A percentile compares a stretch with the other conserved stretches of the same genome.
phyloP scores from a whole-genome alignment of 2,888 invertebrate genomes.

The Phyto melanocephala region DNA sequence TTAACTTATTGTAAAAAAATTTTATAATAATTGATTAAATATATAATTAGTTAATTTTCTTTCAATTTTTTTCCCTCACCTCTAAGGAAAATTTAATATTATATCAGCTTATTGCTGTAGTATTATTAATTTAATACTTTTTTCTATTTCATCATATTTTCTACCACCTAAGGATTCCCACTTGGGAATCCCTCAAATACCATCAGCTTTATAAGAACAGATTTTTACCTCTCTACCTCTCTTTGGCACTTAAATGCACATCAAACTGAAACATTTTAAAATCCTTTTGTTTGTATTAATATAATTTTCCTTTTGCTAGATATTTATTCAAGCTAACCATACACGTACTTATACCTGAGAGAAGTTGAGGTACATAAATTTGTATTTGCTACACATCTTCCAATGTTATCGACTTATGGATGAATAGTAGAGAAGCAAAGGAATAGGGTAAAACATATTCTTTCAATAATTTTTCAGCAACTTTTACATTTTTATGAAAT shows the following conservation, averaged over 20 bases:
- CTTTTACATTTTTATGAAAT: no score
- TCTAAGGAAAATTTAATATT: not conserved
- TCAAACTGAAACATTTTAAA: not conserved
- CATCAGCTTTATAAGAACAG: not conserved
- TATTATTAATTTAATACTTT: constrained; percentile 37
- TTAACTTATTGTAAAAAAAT: no score
- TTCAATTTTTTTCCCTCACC: not conserved
- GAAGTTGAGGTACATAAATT: not conserved
- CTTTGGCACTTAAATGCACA: not conserved
- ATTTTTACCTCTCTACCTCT: not conserved
- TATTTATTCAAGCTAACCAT: not conserved
- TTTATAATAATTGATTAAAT: no score
- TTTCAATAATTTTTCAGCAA: no score
- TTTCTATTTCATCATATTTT: not conserved
- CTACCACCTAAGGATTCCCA: constrained; percentile 1
- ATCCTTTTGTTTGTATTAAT: constrained; percentile 17
- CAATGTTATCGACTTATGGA: not conserved
- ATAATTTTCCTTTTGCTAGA: not conserved
- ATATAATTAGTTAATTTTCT: no score
- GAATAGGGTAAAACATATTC: not conserved
- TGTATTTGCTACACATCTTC: not conserved
- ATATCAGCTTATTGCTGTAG: not conserved
- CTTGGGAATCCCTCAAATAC: constrained; percentile 1
- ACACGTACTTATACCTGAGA: not conserved
- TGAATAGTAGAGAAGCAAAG: not conserved